phyloP scores from a whole-genome alignment of 1,140 invertebrate species.

The Scaptomyza pallida region DNA sequence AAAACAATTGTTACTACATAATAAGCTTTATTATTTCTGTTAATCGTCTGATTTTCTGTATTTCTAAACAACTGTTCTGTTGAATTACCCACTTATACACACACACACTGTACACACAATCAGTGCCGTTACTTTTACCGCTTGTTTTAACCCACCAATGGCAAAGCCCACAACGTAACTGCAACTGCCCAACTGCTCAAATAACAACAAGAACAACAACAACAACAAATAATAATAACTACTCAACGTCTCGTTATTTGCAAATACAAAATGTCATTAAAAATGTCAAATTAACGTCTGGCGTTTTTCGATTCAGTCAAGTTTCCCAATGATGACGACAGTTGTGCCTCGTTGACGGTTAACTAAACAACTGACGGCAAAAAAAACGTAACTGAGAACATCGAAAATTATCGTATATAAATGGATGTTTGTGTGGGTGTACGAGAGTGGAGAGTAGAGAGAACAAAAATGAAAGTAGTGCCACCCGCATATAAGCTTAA shows the following conservation, averaged over 20 bases:
- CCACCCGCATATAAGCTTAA: constrained; percentile 56
- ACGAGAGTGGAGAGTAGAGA: constrained; percentile 18
- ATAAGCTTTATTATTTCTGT: too few relatives aligned
- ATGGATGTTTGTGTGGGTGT: constrained; percentile 11
- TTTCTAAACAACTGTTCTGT: neutral
- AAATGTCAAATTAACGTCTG: constrained; percentile 81
- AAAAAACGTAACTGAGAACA: constrained; percentile 29
- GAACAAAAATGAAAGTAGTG: constrained; percentile 68
- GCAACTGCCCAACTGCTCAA: constrained; percentile 3
- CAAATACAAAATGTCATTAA: constrained; percentile 79
- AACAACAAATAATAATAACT: constrained; percentile 13
- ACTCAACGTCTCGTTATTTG: constrained; percentile 59
- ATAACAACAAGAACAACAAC: constrained; percentile 6
- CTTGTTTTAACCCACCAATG: constrained; percentile 34
- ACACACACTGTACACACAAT: constrained; percentile 42
- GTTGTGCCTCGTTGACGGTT: constrained; percentile 36
- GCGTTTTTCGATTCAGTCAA: constrained; percentile 62
- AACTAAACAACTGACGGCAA: constrained; percentile 16
- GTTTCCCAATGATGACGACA: constrained; percentile 52
- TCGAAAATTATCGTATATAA: constrained; percentile 2
- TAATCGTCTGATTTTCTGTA: too few relatives aligned
- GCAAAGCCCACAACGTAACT: constrained; percentile 14
- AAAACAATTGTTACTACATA: too few relatives aligned
- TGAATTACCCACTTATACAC: neutral
- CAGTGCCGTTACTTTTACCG: constrained; percentile 56